Evolutionary conservation across 1,140 invertebrate species (phyloP), one percentile per base, ranked within the genome.

Genomic region (Musca vetustissima): DNA sequence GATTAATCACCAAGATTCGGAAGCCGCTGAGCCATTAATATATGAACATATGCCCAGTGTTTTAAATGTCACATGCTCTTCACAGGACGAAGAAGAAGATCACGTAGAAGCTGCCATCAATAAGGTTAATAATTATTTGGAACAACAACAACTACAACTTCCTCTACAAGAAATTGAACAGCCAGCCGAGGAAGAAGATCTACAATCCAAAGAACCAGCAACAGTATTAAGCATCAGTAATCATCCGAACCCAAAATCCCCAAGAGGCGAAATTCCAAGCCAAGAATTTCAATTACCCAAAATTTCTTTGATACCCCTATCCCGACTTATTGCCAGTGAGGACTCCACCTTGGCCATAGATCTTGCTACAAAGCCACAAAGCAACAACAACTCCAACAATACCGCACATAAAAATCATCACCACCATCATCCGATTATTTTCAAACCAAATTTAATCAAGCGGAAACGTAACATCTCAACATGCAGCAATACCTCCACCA

Each of bases 291-390:
- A 61, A 7, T 47, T 43, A 43, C 73, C 78, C 0, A 70, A 65
- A 52, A 80, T 79, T 57, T 69, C 77, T 50, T 71, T 80, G 17
- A 70, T 76, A 24, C 78, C 78, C 1, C 49, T 80, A 0, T 52
- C 69, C 2, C 52, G 76, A 6, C 73, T 80, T n/a, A 32, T 80
- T 0, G 71, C 69, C n/a, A 68, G 72, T 24, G 78, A 77, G 22
- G 75, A 73, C 0, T 52, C 72, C 0, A 73, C 69, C 7, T 53
- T 74, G 15, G 48, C 49, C 24, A 28, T 50, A 32, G 52, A 50
- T 69, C 32, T 69, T 36, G 50, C 47, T 11, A 50, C 19, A 49
- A 32, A 65, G 24, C 50, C 49, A 53, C 49, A 25, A 8, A 3
- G 3, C 19, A 19, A 15, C 6, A 15, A 24, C 24, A 48, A 43